Conservation (phyloP, 2,113 vertebrate genomes). For the Pteruthius melanotis region DNA sequence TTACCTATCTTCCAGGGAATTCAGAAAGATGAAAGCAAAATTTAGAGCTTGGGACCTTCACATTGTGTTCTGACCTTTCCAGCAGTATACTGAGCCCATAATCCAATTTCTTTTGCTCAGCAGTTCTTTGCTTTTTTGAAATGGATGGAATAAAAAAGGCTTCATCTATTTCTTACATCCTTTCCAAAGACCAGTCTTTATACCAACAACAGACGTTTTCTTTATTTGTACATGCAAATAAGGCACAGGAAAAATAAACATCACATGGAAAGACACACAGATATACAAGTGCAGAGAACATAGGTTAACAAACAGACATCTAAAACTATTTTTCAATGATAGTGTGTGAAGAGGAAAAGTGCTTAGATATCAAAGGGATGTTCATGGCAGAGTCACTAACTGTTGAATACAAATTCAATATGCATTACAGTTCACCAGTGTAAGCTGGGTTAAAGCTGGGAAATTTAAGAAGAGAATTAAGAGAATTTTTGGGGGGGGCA, state of each 20-base stretch:
- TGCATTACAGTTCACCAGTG: not conserved
- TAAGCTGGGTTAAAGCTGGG: not conserved
- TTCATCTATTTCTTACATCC: not conserved
- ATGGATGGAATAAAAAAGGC: not conserved
- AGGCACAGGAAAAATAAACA: not conserved
- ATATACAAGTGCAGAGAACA: not conserved
- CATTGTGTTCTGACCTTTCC: not conserved
- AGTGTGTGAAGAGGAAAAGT: not conserved
- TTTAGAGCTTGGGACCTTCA: not conserved
- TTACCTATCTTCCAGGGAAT: not conserved
- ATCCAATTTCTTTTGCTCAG: not conserved
- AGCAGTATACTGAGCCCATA: not conserved
- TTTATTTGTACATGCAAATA: not conserved
- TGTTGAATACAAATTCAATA: not conserved
- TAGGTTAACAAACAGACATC: not conserved
- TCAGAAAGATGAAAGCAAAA: not conserved
- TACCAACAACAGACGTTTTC: not conserved
- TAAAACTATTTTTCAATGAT: not conserved
- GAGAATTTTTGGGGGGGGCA: not conserved
- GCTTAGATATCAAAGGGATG: not conserved
- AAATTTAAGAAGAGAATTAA: not conserved
- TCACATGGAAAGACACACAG: not conserved
- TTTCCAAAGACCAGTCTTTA: not conserved
- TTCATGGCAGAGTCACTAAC: not conserved
- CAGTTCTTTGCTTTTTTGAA: not conserved